Evolutionary conservation across 2,113 vertebrate genomes (phyloP), one percentile per base, ranked within the genome.

Genomic region (Hydrochoerus hydrochaeris): DNA sequence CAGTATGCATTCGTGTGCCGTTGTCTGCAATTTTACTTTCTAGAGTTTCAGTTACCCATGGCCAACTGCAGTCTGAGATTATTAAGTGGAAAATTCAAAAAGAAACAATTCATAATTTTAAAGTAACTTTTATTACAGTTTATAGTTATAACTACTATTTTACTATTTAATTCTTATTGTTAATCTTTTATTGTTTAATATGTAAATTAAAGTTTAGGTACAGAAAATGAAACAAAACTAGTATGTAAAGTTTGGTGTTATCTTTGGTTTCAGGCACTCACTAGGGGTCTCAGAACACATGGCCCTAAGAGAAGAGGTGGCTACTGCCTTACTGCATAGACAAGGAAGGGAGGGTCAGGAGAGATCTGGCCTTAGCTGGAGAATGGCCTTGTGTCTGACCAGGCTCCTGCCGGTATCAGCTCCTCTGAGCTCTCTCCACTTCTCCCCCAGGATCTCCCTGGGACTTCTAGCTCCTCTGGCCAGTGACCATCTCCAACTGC

Each of bases 71-170:
- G 46, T 77, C 69, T 22, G 38, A 90, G 58, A 95, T 22, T 22
- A 38, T 30, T 22, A 67, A 54, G 28, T 75, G 57, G 71, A 77
- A 78, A 46, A 57, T 46, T 58, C 69, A 69, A 41, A 80, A 65
- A 32, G 46, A 58, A 65, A 75, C 44, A 78, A 65, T 22, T 46
- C 30, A 67, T 16, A 32, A 63, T 58, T 85, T 89, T 28, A 49
- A 84, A 60, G 30, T 38, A 60, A 46, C 22, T 65, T 95, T 95
- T 85, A 95, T 85, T 95, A 46, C 6, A 84, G 13, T 38, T 84
- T 94, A 57, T 83, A 22, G 52, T 71, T 85, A 46, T 62, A 82
- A 52, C 32, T 65, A 32, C 35, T 62, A 75, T 78, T 49, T 65
- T 65, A 16, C 38, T 67, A 26, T 85, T 85, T n/a, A 75, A 35